Percentiles rank a stretch among this genome's conserved stretches.
phyloP scores from a whole-genome alignment of 2,797 vertebrate genomes.

The Poecilia gillii region DNA sequence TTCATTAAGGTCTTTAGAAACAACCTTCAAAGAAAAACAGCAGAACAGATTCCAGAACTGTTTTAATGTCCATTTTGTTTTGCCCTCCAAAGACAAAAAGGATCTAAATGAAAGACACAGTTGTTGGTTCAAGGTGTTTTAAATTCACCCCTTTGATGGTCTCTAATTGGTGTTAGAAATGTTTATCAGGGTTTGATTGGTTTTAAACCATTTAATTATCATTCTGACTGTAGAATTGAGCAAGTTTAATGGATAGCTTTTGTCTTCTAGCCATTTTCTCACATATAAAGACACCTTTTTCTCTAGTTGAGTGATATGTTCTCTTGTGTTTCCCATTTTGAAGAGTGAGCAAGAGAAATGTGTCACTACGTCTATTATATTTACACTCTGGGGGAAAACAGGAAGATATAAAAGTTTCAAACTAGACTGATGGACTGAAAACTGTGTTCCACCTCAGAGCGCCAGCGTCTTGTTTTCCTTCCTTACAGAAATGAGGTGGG shows the following conservation, averaged over 20 bases:
- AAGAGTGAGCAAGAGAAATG: background rate
- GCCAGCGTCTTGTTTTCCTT: background rate
- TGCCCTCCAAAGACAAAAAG: background rate
- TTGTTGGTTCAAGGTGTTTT: background rate
- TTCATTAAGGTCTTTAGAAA: constrained; percentile 31
- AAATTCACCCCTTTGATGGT: background rate
- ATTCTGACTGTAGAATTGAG: background rate
- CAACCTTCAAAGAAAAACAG: constrained; percentile 25
- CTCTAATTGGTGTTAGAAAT: background rate
- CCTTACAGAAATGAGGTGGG: background rate
- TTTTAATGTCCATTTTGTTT: background rate
- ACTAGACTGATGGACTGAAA: background rate
- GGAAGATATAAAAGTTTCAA: background rate
- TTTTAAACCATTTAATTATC: background rate
- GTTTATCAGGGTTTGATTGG: background rate
- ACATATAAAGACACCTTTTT: background rate
- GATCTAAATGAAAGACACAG: background rate
- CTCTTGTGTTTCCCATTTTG: background rate
- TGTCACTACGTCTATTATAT: background rate
- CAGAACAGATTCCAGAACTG: background rate
- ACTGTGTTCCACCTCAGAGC: background rate
- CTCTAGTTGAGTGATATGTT: background rate
- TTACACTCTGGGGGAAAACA: background rate
- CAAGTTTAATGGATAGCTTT: background rate
- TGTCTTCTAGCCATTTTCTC: background rate